Conservation (phyloP, 2,113 vertebrate species). For the Scopus umbretta region DNA sequence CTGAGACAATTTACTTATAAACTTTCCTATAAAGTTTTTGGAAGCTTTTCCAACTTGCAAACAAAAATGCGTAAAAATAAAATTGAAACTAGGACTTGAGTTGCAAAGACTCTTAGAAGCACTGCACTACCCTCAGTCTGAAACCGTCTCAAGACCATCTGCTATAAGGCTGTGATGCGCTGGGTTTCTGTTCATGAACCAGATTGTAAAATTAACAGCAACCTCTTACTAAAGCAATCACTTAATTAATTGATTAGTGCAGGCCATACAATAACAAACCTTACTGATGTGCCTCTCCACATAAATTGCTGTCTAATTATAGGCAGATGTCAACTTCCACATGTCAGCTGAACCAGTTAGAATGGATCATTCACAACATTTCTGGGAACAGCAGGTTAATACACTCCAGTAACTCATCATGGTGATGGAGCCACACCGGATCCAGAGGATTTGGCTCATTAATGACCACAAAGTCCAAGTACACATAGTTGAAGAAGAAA, state of each 20-base stretch:
- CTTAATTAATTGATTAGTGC: background rate
- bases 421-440: background rate
- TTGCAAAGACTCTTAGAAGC: background rate
- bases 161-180: background rate
- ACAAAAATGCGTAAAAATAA: background rate
- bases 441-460: background rate
- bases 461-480: background rate
- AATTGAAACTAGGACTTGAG: background rate
- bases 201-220: background rate
- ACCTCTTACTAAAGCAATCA: background rate
- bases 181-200: background rate
- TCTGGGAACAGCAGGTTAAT: background rate
- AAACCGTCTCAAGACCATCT: background rate
- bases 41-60: constrained; percentile 46
- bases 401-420: rapidly evolving
- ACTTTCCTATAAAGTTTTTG: constrained; percentile 17
- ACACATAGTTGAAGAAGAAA: background rate
- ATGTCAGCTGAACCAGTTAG: background rate
- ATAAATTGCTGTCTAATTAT: background rate
- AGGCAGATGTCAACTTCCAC: background rate
- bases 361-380: background rate
- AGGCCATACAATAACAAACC: background rate
- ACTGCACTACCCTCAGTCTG: background rate
- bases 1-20: constrained; percentile 61
- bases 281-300: background rate